Conservation (phyloP, 2,113 vertebrate species). For the Apodemus speciosus region DNA sequence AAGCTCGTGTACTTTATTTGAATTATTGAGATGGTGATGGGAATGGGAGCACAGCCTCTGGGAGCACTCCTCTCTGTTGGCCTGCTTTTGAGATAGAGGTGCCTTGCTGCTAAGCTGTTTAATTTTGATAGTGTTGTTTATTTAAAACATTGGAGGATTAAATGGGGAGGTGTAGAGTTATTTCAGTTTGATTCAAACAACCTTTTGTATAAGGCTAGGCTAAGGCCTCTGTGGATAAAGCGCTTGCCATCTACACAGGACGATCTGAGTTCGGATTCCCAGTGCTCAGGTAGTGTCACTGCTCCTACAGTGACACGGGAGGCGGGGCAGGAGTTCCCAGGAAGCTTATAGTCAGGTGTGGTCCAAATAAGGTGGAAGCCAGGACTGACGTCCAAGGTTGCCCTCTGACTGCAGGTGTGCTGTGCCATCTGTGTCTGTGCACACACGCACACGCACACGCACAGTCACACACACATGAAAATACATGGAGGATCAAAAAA, state of each 20-base stretch:
- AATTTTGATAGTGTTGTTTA: neutral
- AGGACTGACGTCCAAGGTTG: neutral
- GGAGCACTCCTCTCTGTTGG: neutral
- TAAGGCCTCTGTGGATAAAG: neutral
- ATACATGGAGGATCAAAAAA: neutral
- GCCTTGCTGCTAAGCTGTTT: neutral
- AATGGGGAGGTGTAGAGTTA: neutral
- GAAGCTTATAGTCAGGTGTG: neutral
- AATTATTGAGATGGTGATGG: conserved; percentile 15
- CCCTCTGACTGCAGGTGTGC: neutral
- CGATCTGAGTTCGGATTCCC: neutral
- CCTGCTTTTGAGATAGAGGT: neutral
- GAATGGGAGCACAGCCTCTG: neutral
- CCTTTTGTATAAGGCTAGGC: neutral
- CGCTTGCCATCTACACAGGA: too few relatives aligned
- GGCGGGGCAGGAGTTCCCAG: neutral
- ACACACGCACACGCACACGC: neutral
- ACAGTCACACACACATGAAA: neutral
- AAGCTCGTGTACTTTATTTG: conserved; percentile 40
- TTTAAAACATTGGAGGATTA: neutral
- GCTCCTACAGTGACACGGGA: neutral
- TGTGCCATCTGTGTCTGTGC: neutral
- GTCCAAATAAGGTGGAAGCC: neutral
- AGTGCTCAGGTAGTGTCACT: too few relatives aligned
- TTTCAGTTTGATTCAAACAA: conserved; percentile 4